Conservation (phyloP, 2,797 vertebrate genomes). For the Todus mexicanus region DNA sequence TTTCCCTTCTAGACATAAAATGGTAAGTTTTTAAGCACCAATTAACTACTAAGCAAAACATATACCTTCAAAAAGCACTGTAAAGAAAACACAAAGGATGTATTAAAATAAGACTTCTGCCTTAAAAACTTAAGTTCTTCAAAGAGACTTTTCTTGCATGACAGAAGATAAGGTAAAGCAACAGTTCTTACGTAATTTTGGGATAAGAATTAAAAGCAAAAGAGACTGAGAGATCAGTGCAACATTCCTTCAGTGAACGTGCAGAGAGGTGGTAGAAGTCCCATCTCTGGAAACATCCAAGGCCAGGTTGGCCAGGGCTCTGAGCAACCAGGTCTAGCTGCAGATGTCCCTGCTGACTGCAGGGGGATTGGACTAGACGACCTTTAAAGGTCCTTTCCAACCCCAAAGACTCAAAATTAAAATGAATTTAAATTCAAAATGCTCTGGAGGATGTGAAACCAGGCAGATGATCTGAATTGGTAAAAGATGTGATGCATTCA, state of each 20-base stretch:
- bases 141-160: neutral
- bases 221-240: neutral
- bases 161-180: neutral
- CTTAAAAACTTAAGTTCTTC: neutral
- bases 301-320: neutral
- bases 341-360: neutral
- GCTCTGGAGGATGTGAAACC: neutral
- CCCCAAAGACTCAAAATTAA: neutral
- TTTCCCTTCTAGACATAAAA: neutral
- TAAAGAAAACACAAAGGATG: neutral
- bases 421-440: neutral
- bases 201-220: neutral
- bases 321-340: neutral
- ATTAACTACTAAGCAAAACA: neutral
- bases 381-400: neutral
- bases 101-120: neutral
- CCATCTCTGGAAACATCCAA: neutral
- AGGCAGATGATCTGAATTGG: neutral
- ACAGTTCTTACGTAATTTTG: neutral
- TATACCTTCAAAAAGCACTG: neutral
- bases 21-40: neutral
- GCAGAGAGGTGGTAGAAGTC: neutral
- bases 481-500: neutral
- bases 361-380: neutral
- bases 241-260: neutral